A percentile compares a stretch with the other conserved stretches of the same genome.
These are phyloP conservation scores for Andrena trimmerana DNA, from an alignment of 2,888 invertebrate species.

Conservation along the genomic window DNA sequence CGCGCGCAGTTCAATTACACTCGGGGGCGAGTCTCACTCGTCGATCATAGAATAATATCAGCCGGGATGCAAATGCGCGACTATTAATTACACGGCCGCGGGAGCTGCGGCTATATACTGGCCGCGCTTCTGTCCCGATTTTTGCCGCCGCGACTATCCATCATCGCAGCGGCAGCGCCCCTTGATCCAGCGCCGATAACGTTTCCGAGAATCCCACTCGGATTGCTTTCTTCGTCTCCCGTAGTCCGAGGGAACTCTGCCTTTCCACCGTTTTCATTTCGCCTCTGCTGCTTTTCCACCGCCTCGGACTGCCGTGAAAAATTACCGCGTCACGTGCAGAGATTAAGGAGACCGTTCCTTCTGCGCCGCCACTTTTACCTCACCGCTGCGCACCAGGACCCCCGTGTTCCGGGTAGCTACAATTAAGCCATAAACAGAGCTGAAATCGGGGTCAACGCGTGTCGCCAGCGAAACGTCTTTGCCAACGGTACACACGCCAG, in stretches of 20 bases:
- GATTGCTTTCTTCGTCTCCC: not conserved
- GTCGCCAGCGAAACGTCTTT: slow-evolving; percentile 7
- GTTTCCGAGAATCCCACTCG: too few species aligned
- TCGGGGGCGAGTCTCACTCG: slow-evolving; percentile 50
- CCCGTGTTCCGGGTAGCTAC: slow-evolving; percentile 10
- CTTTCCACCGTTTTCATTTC: not conserved
- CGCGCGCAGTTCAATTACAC: slow-evolving; percentile 53
- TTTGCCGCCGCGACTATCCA: slow-evolving; percentile 41
- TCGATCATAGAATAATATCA: slow-evolving; percentile 66
- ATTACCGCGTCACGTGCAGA: slow-evolving; percentile 4
- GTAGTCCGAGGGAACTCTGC: not conserved
- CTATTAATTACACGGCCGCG: slow-evolving; percentile 62
- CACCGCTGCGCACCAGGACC: not conserved
- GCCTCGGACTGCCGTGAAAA: not conserved
- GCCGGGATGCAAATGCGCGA: slow-evolving; percentile 50
- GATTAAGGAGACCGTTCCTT: slow-evolving; percentile 1
- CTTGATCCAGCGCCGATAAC: too few species aligned
- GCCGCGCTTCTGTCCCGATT: slow-evolving; percentile 42
- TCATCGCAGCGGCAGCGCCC: slow-evolving; percentile 8
- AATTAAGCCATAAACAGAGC: slow-evolving; percentile 26
- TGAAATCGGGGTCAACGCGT: slow-evolving; percentile 28
- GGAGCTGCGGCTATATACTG: slow-evolving; percentile 42
- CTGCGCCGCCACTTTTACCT: not conserved
- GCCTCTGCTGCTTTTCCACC: not conserved
- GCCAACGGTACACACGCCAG: slow-evolving; percentile 7